Evolutionary conservation across 2,797 vertebrate genomes (phyloP).

Genomic region (Cyclopterus lumpus): DNA sequence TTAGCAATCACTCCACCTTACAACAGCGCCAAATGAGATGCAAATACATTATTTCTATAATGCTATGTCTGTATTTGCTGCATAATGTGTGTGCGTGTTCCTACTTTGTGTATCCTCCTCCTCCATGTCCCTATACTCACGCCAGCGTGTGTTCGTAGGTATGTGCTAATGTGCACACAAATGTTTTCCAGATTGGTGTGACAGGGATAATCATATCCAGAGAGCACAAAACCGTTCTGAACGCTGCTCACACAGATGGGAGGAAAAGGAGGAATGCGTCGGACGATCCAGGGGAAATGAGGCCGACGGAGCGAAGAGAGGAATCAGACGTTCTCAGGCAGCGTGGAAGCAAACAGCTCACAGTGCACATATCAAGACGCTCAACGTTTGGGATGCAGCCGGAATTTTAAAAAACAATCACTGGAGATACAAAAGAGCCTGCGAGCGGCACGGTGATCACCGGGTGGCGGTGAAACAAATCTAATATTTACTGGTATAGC

Average conservation of each 20-base stretch:
- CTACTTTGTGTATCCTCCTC: conserved; percentile 32
- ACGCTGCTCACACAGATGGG: conserved; percentile 46
- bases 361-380: neutral
- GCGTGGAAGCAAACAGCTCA: conserved; percentile 16
- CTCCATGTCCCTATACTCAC: conserved; percentile 15
- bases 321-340: conserved; percentile 2
- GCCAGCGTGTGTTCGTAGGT: conserved; percentile 40
- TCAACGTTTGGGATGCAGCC: conserved; percentile 5
- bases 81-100: conserved; percentile 5
- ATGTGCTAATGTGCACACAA: conserved; percentile 63
- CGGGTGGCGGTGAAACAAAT: conserved; percentile 49
- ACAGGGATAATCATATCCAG: conserved; percentile 76
- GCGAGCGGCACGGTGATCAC: conserved; percentile 1
- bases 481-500: conserved; percentile 65
- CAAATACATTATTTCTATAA: conserved; percentile 11
- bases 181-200: conserved; percentile 77
- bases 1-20: conserved; percentile 1
- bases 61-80: conserved; percentile 6
- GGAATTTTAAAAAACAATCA: neutral
- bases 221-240: conserved; percentile 46
- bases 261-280: conserved; percentile 48
- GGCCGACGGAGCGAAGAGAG: neutral
- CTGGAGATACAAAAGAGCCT: neutral
- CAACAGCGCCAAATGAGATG: neutral
- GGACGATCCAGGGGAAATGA: conserved; percentile 30